A percentile compares a stretch with the other conserved stretches of the same genome.
Conservation (phyloP, 2,888 invertebrate genomes). For the Ceraclea dissimilis region DNA sequence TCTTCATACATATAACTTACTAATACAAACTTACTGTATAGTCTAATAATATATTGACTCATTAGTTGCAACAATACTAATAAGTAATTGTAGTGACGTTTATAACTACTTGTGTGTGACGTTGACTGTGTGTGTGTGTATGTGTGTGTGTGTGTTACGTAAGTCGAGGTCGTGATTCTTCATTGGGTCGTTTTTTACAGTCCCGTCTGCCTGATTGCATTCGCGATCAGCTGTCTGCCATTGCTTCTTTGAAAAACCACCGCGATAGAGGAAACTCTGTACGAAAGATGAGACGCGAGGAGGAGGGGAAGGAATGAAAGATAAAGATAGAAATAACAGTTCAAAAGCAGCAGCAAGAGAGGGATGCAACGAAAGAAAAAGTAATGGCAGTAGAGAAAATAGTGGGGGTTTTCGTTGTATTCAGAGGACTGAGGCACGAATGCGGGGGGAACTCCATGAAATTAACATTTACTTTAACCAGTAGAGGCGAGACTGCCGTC, state of each 20-base stretch:
- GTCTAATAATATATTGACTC: no score
- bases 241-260: no score
- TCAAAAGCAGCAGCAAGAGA: background rate
- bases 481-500: slow-evolving; percentile 1
- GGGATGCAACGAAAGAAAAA: background rate
- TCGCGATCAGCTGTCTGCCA: slow-evolving; percentile 4
- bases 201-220: background rate
- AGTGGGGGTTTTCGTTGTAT: background rate
- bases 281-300: no score
- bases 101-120: background rate
- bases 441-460: no score
- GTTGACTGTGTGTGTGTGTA: background rate
- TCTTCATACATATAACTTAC: no score
- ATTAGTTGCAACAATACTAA: background rate
- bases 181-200: slow-evolving; percentile 3
- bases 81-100: background rate
- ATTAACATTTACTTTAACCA: no score
- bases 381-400: background rate
- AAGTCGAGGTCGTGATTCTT: slow-evolving; percentile 2
- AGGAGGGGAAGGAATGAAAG: background rate
- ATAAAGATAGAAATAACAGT: background rate
- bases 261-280: no score
- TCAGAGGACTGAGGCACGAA: no score
- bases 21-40: no score
- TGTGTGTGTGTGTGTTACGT: background rate